These are phyloP conservation scores for Perca fluviatilis DNA, from an alignment of 2,113 vertebrate genomes.

Conservation along the genomic window DNA sequence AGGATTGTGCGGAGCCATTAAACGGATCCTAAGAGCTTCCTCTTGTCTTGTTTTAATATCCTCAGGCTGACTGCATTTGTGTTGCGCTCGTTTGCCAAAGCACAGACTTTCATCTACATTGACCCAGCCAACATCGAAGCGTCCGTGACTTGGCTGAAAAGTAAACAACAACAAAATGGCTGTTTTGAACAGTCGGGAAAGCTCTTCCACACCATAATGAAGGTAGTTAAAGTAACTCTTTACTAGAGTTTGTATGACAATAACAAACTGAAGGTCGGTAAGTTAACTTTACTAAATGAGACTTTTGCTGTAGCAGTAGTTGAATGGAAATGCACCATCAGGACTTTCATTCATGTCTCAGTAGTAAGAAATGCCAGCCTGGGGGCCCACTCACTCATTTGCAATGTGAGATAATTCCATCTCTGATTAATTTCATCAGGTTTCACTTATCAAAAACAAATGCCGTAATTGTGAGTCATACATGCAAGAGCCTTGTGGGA, in stretches of 20 bases:
- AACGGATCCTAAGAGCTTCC: too few relatives aligned
- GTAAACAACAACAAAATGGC: constrained; percentile 80
- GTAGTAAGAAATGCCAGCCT: background rate
- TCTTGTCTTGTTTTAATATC: background rate
- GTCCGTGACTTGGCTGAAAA: constrained; percentile 79
- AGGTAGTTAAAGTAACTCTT: constrained; percentile 70
- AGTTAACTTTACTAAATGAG: background rate
- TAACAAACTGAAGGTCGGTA: background rate
- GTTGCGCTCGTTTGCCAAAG: constrained; percentile 82
- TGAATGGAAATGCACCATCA: background rate
- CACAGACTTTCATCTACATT: constrained; percentile 79
- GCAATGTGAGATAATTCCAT: background rate
- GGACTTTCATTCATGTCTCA: background rate
- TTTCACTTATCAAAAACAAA: too few relatives aligned
- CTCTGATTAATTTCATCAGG: background rate
- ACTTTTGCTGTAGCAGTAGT: background rate
- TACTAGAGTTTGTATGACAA: background rate
- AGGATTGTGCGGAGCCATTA: too few relatives aligned
- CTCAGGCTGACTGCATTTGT: constrained; percentile 90
- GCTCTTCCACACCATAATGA: constrained; percentile 87
- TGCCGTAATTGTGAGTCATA: too few relatives aligned
- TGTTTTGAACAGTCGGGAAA: constrained; percentile 84
- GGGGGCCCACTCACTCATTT: too few relatives aligned
- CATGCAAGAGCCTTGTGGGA: too few relatives aligned
- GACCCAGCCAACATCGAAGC: constrained; percentile 59